Evolutionary conservation across 2,797 vertebrate species (phyloP), one percentile per base, ranked within the genome.

Genomic region (Pogonophryne albipinna): DNA sequence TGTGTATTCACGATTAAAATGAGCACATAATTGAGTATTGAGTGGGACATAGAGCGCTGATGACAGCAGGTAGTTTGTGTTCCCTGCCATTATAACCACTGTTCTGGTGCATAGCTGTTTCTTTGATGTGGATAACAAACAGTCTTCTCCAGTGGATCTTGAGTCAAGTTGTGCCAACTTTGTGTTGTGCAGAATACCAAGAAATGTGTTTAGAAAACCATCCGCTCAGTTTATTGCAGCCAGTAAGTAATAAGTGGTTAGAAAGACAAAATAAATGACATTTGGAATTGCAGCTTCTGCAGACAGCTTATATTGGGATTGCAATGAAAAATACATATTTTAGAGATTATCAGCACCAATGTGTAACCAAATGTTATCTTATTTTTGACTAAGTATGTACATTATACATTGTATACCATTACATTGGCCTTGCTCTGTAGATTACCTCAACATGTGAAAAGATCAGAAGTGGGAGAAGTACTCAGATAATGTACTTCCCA

Each of bases 91-190:
- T 58, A 20, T 17, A 31, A n/a, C 19, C 27, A 27, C 27, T 27
- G 27, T 27, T 27, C 27, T 27, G 27, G 27, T 27, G 27, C 4
- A 27, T 27, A 27, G 27, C 2, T 45, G 11, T 56, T 44, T 44
- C 11, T 45, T 50, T 42, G 4, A 4, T 17, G 27, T 53, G 10
- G 45, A 49, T 55, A 10, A 42, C 12, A 57, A 71, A 69, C 69
- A 66, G 52, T 56, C 7, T 4, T 53, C 41, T 64, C 75, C 23
- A 66, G 62, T 71, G 75, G 34, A 41, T 16, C 50, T 3, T 53
- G 15, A 38, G 20, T 67, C 70, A 52, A 56, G 27, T 27, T 27
- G 27, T 27, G 27, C 27, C 27, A 27, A 27, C 27, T 27, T 27
- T 27, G 27, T 27, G 20, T 4, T 51, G 4, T 27, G 27, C 1